phyloP scores from a whole-genome alignment of 2,797 vertebrate species.

The Falco biarmicus region DNA sequence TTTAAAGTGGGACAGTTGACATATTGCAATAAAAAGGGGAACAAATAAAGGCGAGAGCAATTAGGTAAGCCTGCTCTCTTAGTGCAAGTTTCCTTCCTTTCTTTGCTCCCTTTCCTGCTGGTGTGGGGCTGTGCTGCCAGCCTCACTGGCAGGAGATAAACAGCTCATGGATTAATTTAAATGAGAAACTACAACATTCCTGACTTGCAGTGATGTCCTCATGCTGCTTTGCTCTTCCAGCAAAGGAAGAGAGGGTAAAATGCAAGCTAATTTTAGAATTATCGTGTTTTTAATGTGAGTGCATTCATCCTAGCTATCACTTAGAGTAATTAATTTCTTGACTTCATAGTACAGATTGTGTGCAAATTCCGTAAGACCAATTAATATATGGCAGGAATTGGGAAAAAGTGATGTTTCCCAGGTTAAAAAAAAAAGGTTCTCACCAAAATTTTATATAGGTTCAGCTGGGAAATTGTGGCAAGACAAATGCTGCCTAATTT shows the following conservation, averaged over 20 bases:
- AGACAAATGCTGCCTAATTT: not conserved
- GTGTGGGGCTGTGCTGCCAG: not conserved
- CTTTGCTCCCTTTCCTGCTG: not conserved
- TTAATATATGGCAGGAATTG: not conserved
- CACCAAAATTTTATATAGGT: not conserved
- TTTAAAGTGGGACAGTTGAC: not conserved
- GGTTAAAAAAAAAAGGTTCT: not conserved
- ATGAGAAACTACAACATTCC: not conserved
- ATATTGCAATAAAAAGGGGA: not conserved
- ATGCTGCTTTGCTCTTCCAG: not conserved
- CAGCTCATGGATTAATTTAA: not conserved
- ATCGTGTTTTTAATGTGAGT: not conserved
- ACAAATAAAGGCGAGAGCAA: not conserved
- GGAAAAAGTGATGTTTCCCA: not conserved
- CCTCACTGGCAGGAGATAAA: not conserved
- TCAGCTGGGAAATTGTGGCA: not conserved
- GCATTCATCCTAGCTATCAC: not conserved
- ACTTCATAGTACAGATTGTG: not conserved
- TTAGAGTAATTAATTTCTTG: not conserved
- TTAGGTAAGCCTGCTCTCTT: not conserved
- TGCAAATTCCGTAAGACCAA: not conserved
- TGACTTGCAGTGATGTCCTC: not conserved
- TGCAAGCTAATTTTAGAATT: not conserved
- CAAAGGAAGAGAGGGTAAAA: not conserved
- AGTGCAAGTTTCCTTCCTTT: no score